These are phyloP conservation scores for Pseudopleuronectes americanus DNA, from an alignment of 2,797 vertebrate species.

Conservation along the genomic window DNA sequence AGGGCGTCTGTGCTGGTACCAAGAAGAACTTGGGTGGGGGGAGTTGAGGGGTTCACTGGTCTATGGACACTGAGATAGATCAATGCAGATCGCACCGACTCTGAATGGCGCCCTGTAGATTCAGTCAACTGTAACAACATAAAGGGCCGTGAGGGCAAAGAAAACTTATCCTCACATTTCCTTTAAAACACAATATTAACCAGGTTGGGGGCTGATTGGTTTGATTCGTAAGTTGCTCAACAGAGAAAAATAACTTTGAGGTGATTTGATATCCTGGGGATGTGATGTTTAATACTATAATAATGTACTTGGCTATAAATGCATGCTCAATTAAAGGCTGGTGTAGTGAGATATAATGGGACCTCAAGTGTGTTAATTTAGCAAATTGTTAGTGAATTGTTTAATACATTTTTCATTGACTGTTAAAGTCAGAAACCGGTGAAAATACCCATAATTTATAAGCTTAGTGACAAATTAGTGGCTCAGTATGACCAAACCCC, in stretches of 20 bases:
- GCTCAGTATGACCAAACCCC: too few relatives aligned
- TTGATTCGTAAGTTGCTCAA: background rate
- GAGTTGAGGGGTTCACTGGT: slow-evolving; percentile 27
- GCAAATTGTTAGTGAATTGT: background rate
- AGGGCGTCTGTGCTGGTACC: slow-evolving; percentile 47
- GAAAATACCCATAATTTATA: background rate
- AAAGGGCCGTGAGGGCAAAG: background rate
- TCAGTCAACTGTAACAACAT: background rate
- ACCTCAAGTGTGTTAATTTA: background rate
- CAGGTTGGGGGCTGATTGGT: background rate
- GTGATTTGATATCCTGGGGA: slow-evolving; percentile 5
- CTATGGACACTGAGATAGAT: slow-evolving; percentile 60
- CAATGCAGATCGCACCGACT: slow-evolving; percentile 44
- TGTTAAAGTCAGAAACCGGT: too few relatives aligned
- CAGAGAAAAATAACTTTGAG: background rate
- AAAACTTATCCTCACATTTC: slow-evolving; percentile 17
- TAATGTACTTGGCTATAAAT: background rate
- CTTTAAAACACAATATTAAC: slow-evolving; percentile 14
- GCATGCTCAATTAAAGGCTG: background rate
- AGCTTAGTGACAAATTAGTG: too few relatives aligned
- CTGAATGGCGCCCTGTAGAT: slow-evolving; percentile 30
- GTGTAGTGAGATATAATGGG: background rate
- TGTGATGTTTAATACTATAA: background rate
- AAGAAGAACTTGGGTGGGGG: slow-evolving; percentile 31
- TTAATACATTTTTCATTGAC: background rate